Percentiles rank a stretch among this genome's conserved stretches.
Evolutionary conservation across 2,797 vertebrate genomes (phyloP).

Genomic region (Oreonectes daqikongensis): DNA sequence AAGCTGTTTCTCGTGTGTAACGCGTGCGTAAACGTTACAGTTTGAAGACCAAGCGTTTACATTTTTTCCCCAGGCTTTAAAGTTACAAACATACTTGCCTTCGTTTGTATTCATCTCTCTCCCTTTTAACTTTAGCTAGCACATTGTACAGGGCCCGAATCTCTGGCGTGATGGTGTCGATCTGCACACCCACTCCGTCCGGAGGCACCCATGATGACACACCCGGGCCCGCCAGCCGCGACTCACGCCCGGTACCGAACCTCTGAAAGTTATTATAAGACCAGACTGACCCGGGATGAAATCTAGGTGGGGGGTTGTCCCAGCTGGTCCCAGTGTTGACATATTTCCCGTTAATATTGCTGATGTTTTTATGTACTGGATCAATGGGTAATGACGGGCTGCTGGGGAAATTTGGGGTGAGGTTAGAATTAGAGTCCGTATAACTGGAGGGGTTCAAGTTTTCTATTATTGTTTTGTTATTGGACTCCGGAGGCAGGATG

Average conservation of each 20-base stretch:
- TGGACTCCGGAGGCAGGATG: conserved; percentile 52
- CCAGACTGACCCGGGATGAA: conserved; percentile 84
- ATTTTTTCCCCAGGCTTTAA: neutral
- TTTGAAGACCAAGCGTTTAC: neutral
- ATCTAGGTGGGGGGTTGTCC: conserved; percentile 67
- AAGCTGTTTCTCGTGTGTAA: too few species aligned
- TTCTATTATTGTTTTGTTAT: conserved; percentile 53
- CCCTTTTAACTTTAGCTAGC: conserved; percentile 90
- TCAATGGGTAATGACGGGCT: conserved; percentile 65
- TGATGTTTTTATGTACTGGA: conserved; percentile 47
- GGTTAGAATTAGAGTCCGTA: conserved; percentile 63
- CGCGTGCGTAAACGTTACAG: neutral
- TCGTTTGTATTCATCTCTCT: conserved; percentile 90
- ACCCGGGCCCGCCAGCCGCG: conserved; percentile 76
- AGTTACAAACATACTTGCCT: conserved; percentile 75
- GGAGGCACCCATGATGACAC: conserved; percentile 82
- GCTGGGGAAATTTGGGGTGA: conserved; percentile 50
- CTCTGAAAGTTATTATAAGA: conserved; percentile 84
- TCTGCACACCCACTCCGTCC: conserved; percentile 90
- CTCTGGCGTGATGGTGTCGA: conserved; percentile 91
- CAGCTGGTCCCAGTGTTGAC: conserved; percentile 40
- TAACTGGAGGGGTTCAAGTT: conserved; percentile 28
- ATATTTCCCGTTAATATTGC: conserved; percentile 65
- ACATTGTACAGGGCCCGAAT: conserved; percentile 94
- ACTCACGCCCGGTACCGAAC: conserved; percentile 77